These are phyloP conservation scores for Gymnoscelis rufifasciata DNA, from an alignment of 2,888 invertebrate species.

Conservation along the genomic window DNA sequence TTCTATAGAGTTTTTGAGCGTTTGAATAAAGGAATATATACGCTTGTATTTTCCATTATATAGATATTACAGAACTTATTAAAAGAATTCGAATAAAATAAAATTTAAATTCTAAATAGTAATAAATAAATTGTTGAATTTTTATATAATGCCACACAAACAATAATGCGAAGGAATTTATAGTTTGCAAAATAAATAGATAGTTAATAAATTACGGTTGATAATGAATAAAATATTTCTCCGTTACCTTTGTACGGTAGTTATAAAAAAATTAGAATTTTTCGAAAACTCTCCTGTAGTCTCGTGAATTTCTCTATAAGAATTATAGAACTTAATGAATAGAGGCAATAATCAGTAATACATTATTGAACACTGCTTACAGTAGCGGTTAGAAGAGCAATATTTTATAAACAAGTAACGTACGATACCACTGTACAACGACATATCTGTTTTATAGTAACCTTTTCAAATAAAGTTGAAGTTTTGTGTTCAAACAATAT, in stretches of 20 bases:
- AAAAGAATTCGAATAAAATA: conserved; percentile 29
- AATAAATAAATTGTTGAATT: conserved; percentile 36
- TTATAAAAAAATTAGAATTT: conserved; percentile 56
- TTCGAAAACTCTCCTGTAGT: conserved; percentile 68
- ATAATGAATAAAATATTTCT: conserved; percentile 63
- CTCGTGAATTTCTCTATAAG: conserved; percentile 56
- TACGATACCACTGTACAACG: conserved; percentile 59
- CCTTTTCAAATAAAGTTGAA: conserved; percentile 45
- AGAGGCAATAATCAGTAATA: conserved; percentile 53
- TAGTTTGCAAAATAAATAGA: conserved; percentile 58
- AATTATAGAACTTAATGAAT: conserved; percentile 51
- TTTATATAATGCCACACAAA: conserved; percentile 44
- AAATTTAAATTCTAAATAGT: conserved; percentile 34
- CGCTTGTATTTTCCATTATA: conserved; percentile 25
- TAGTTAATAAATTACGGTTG: conserved; percentile 55
- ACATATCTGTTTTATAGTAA: conserved; percentile 70
- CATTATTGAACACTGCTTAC: conserved; percentile 54
- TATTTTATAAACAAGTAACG: conserved; percentile 55
- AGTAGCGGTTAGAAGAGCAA: conserved; percentile 68
- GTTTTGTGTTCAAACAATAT: conserved; percentile 43
- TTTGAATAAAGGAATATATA: conserved; percentile 27
- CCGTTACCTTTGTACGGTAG: conserved; percentile 70
- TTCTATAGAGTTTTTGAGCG: conserved; percentile 25
- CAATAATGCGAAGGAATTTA: conserved; percentile 70
- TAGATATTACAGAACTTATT: conserved; percentile 33